Evolutionary conservation across 1,140 invertebrate species (phyloP), one percentile per base, ranked within the genome.

Genomic region (Lepidurus couesii): DNA sequence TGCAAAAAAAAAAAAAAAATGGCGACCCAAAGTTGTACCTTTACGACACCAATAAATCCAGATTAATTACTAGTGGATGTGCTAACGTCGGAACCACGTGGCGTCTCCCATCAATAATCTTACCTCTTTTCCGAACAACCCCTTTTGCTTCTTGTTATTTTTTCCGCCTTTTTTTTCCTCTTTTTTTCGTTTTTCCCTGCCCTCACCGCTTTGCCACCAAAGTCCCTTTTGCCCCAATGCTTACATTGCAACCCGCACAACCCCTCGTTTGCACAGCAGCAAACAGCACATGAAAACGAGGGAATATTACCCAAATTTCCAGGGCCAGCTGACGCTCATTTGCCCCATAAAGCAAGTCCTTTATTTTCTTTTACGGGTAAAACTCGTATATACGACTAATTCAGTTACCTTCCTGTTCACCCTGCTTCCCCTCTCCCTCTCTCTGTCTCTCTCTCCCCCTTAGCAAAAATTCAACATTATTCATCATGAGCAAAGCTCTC

Each of bases 1-100:
- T 34, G 34, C 34, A 13, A 65, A 65, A 65, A 53, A 16, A 13
- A n/a, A 13, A 53, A 53, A 65, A 65, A 65, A 65, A n/a, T n/a
- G 53, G 16, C 53, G 53, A 65, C 53, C 53, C 53, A 13, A 65
- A 65, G 21, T 65, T 65, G 16, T 65, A 65, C 53, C 53, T 65
- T 65, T 65, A 65, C 53, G 53, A 65, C 53, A 65, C 53, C 53
- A 65, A 65, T 65, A 65, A 65, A 65, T 65, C 53, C 53, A 65
- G 53, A 65, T 65, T 65, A 65, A 65, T 65, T 65, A 65, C 53
- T 65, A 21, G 53, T 65, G 53, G 53, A 65, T 65, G 53, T 65
- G 53, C 53, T 65, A 65, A 65, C 53, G 53, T 65, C 53, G 53
- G 53, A 65, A 65, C 53, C 53, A 65, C 53, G 53, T 65, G 53